Evolutionary conservation across 2,113 vertebrate species (phyloP).

Genomic region (Lycaon pictus): DNA sequence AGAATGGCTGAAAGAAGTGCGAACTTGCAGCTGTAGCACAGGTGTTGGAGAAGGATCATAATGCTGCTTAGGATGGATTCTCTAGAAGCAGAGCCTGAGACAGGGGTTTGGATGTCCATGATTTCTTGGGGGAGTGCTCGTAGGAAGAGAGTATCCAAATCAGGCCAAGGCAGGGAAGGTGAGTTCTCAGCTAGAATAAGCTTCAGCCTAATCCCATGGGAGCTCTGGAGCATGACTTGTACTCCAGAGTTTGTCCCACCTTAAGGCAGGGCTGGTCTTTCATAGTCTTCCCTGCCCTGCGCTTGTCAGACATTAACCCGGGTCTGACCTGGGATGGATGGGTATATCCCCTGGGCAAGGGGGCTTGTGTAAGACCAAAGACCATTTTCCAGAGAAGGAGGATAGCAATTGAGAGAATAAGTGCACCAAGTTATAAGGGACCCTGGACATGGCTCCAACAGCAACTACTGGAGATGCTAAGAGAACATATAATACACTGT

Average conservation of each 20-base stretch:
- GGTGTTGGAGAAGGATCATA: neutral
- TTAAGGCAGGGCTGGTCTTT: neutral
- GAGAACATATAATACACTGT: rapidly evolving
- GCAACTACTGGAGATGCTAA: neutral
- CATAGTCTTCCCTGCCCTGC: rapidly evolving
- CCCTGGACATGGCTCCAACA: rapidly evolving
- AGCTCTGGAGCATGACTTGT: neutral
- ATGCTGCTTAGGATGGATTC: neutral
- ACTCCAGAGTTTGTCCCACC: neutral
- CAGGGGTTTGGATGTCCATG: rapidly evolving
- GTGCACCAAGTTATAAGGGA: rapidly evolving
- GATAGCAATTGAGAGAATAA: neutral
- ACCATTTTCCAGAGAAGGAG: neutral
- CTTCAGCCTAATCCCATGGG: neutral
- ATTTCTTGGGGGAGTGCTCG: neutral
- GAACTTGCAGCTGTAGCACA: rapidly evolving
- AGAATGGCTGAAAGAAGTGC: neutral
- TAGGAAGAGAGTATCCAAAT: neutral
- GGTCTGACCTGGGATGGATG: neutral
- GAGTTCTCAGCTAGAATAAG: neutral
- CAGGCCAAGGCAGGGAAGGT: neutral
- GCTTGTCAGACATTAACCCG: no score
- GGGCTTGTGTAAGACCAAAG: neutral
- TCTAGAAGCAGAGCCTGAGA: neutral
- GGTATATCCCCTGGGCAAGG: neutral